Base-by-base conservation (phyloP, 2,113 vertebrate species). In the Numida meleagris region DNA sequence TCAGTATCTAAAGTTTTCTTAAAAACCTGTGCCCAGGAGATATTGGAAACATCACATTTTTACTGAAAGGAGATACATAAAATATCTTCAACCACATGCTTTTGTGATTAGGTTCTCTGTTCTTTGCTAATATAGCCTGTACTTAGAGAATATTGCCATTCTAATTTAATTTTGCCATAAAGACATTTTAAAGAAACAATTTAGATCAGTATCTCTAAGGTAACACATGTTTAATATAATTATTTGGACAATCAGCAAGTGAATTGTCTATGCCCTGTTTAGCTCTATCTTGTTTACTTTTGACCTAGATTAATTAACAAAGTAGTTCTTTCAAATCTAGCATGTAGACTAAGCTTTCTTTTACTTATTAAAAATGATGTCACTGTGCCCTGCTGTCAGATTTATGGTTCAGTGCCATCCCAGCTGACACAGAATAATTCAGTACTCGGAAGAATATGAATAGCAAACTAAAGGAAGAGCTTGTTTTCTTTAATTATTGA, bases 401-500 rank as follows among this genome's bases (percentile, higher is more conserved):
- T 96, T 97, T 96, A 96, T 89, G 66, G 43, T 57, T 31, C 67
- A 90, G 82, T 88, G 68, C 33, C 75, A 86, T 51, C 34, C 50
- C 90, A 95, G 53, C 66, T 71, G 82, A 68, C 83, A 89, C 23
- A 48, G 57, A 96, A 75, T 92, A 95, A 96, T 91, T 94, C 93
- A 92, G 8, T 77, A 86, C 1, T 21, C 57, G 71, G 57, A 86
- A 79, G 29, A 94, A 27, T 91, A 70, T 95, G 74, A 97, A 91
- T 75, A 89, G 57, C 58, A 96, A 96, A 96, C 75, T 77, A 85
- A 93, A 96, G 31, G 89, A 97, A 89, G 34, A 94, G 36, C 70
- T 94, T 97, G 90, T 91, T 96, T 97, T 97, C 91, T 94, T 97
- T 97, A 97, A 97, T 98, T 96, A 97, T 97, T 97, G 94, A 95